Evolutionary conservation across 2,113 vertebrate species (phyloP).

Genomic region (Bujurquina vittata): DNA sequence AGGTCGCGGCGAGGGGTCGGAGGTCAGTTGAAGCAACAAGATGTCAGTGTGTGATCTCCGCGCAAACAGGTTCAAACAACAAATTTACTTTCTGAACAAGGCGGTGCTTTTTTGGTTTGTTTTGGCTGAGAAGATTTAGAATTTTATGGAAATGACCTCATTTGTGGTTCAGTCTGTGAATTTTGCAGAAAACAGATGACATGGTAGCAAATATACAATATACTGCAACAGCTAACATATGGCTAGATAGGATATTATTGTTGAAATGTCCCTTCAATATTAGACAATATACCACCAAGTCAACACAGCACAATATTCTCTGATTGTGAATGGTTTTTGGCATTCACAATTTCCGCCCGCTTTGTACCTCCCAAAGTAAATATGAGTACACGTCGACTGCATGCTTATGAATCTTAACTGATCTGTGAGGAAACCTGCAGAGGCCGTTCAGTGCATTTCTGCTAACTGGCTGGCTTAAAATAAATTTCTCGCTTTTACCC

Average conservation of each 20-base stretch:
- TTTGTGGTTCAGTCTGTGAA: not conserved
- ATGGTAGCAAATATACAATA: not conserved
- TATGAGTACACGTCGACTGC: not conserved
- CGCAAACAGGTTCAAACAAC: conserved; percentile 37
- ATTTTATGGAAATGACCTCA: conserved; percentile 6
- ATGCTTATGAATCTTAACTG: not conserved
- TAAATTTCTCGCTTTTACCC: conserved; percentile 23
- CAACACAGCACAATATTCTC: not conserved
- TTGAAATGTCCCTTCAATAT: not conserved
- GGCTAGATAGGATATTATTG: not conserved
- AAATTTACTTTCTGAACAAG: conserved; percentile 36
- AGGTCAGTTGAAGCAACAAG: conserved; percentile 38
- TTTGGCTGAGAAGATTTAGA: not conserved
- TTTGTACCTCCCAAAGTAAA: not conserved
- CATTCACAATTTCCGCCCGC: too few relatives aligned
- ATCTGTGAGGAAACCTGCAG: conserved; percentile 1
- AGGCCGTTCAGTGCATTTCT: conserved; percentile 1
- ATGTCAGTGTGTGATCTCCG: conserved; percentile 45
- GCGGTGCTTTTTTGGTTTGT: not conserved
- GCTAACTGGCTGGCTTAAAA: conserved; percentile 21
- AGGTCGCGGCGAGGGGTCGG: conserved; percentile 58
- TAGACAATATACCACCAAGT: not conserved
- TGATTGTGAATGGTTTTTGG: not conserved
- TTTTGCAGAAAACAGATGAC: not conserved
- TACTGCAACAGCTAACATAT: not conserved